Percentiles rank a stretch among this genome's conserved stretches.
Conservation (phyloP, 2,888 invertebrate species). For the Netelia virgata region DNA sequence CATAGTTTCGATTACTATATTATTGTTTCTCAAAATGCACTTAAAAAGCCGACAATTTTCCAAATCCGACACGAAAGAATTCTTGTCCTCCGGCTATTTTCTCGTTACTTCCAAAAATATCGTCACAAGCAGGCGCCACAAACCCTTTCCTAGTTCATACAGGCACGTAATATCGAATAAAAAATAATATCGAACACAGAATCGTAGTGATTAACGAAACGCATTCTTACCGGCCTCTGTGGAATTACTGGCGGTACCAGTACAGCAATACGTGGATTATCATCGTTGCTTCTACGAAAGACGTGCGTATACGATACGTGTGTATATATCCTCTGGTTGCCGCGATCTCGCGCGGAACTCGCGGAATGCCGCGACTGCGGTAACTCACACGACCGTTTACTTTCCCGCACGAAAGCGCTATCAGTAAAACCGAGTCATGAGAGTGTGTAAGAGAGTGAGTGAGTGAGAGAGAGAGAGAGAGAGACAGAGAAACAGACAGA, state of each 20-base stretch:
- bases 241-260: constrained; percentile 77
- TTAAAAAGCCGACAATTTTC: too few species aligned
- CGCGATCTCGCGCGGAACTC: constrained; percentile 47
- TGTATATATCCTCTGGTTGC: constrained; percentile 17
- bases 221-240: constrained; percentile 77
- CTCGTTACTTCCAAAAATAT: too few species aligned
- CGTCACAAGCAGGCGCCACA: too few species aligned
- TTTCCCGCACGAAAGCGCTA: constrained; percentile 54
- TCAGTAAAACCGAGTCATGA: constrained; percentile 24
- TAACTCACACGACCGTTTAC: constrained; percentile 32
- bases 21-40: too few species aligned
- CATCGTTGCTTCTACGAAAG: constrained; percentile 60
- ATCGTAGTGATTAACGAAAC: constrained; percentile 17
- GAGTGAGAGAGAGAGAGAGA: background rate
- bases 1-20: too few species aligned
- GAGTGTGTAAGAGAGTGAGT: background rate
- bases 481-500: background rate
- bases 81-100: too few species aligned
- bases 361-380: constrained; percentile 57
- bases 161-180: background rate
- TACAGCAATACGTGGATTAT: constrained; percentile 62
- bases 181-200: background rate
- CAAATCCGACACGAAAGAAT: too few species aligned
- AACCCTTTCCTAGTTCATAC: too few species aligned
- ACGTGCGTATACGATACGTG: background rate